phyloP scores from a whole-genome alignment of 1,140 invertebrate species.

The Drosophila mojavensis region DNA sequence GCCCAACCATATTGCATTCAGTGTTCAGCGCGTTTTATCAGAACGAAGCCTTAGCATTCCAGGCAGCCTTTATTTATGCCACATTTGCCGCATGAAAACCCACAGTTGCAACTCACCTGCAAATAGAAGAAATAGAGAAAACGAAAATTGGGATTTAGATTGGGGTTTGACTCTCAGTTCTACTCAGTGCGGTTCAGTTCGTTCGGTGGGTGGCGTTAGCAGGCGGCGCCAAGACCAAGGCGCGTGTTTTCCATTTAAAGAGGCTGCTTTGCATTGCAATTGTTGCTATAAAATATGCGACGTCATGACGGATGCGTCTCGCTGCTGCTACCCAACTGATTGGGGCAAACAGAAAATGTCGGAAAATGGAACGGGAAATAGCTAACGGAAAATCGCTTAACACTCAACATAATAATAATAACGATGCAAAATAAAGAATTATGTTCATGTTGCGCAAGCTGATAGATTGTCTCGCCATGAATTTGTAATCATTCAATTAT shows the following conservation, averaged over 20 bases:
- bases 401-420: background rate
- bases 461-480: too few species aligned
- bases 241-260: conserved; percentile 75
- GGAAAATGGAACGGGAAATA: conserved; percentile 15
- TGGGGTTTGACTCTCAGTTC: conserved; percentile 16
- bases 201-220: background rate
- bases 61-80: conserved; percentile 4
- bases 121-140: conserved; percentile 39
- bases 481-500: too few species aligned
- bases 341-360: background rate
- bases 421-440: background rate
- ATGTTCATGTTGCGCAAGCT: too few species aligned
- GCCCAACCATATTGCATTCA: conserved; percentile 40
- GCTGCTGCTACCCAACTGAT: background rate
- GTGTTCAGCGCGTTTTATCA: conserved; percentile 11
- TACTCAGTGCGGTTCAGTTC: too few species aligned
- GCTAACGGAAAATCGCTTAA: conserved; percentile 19
- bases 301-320: conserved; percentile 56
- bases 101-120: conserved; percentile 65
- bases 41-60: conserved; percentile 7
- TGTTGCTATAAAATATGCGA: conserved; percentile 66
- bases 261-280: conserved; percentile 76
- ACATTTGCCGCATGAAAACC: conserved; percentile 1
- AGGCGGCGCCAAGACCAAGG: conserved; percentile 32
- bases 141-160: conserved; percentile 23